A percentile compares a stretch with the other conserved stretches of the same genome.
Evolutionary conservation across 1,140 invertebrate genomes (phyloP).

Genomic region (Goniozus legneri): DNA sequence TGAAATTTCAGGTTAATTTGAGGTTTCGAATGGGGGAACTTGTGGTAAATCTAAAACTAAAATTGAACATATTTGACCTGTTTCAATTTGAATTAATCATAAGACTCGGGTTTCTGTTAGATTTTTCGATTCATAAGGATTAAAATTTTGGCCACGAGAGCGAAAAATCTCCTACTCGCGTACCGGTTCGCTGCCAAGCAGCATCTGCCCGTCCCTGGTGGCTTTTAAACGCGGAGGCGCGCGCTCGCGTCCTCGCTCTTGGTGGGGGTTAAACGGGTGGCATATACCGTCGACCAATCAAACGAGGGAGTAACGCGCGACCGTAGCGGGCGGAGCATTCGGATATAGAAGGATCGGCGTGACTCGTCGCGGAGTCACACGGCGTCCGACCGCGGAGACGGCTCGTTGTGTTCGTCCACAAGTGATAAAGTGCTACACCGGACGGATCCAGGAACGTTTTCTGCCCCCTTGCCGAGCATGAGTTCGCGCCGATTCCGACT

Average conservation of each 20-base stretch:
- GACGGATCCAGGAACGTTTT: background rate
- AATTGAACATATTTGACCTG: too few relatives aligned
- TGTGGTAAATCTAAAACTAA: too few relatives aligned
- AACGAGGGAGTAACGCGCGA: background rate
- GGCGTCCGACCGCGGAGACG: slow-evolving; percentile 39
- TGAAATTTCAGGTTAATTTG: too few relatives aligned
- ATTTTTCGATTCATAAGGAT: too few relatives aligned
- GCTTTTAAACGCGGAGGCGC: slow-evolving; percentile 17
- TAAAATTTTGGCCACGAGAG: too few relatives aligned
- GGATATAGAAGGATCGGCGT: slow-evolving; percentile 30
- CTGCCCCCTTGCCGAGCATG: background rate
- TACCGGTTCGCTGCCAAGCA: slow-evolving; percentile 14
- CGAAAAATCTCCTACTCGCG: too few relatives aligned
- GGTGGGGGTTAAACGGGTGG: too few relatives aligned
- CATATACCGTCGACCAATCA: too few relatives aligned
- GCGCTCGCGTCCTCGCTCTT: slow-evolving; percentile 16
- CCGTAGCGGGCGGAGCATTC: slow-evolving; percentile 32
- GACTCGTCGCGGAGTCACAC: slow-evolving; percentile 34
- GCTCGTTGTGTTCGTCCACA: background rate
- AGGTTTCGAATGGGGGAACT: too few relatives aligned
- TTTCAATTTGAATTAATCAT: too few relatives aligned
- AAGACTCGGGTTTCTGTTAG: too few relatives aligned
- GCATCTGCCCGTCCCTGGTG: slow-evolving; percentile 13
- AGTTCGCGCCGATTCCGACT: background rate
- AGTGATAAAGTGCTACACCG: background rate